Evolutionary conservation across 2,797 vertebrate species (phyloP).

Genomic region (Cirrhinus mrigala): DNA sequence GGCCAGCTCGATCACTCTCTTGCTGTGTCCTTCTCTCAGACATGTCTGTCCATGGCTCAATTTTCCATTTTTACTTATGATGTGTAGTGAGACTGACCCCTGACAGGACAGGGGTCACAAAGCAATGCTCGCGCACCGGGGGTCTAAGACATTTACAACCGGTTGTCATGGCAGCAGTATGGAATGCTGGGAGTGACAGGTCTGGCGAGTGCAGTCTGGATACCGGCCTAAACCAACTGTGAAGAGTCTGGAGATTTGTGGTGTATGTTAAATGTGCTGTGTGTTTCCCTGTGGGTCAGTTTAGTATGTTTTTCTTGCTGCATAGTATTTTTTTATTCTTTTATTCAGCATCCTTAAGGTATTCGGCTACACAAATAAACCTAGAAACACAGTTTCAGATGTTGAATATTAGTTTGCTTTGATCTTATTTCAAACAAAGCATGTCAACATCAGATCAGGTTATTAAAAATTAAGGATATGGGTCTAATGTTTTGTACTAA

Average conservation of each 20-base stretch:
- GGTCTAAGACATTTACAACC: slow-evolving; percentile 40
- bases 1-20: slow-evolving; percentile 10
- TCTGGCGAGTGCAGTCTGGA: slow-evolving; percentile 35
- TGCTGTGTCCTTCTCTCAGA: neutral
- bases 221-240: slow-evolving; percentile 32
- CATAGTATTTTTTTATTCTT: neutral
- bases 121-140: slow-evolving; percentile 31
- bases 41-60: slow-evolving; percentile 24
- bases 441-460: neutral
- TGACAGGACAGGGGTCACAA: slow-evolving; percentile 37
- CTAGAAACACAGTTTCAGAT: slow-evolving; percentile 18
- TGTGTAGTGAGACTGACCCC: slow-evolving; percentile 45
- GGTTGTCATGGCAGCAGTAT: slow-evolving; percentile 52
- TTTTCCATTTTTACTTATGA: slow-evolving; percentile 36
- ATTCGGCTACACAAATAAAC: slow-evolving; percentile 32
- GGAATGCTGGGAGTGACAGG: slow-evolving; percentile 35
- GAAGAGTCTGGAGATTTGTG: slow-evolving; percentile 31
- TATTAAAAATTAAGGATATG: neutral
- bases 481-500: neutral
- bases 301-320: slow-evolving; percentile 17
- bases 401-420: slow-evolving; percentile 33
- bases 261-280: neutral
- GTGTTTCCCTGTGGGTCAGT: slow-evolving; percentile 12
- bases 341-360: slow-evolving; percentile 19
- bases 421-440: slow-evolving; percentile 15